Conservation (phyloP, 2,888 invertebrate species). For the Tenthredo mesomela region DNA sequence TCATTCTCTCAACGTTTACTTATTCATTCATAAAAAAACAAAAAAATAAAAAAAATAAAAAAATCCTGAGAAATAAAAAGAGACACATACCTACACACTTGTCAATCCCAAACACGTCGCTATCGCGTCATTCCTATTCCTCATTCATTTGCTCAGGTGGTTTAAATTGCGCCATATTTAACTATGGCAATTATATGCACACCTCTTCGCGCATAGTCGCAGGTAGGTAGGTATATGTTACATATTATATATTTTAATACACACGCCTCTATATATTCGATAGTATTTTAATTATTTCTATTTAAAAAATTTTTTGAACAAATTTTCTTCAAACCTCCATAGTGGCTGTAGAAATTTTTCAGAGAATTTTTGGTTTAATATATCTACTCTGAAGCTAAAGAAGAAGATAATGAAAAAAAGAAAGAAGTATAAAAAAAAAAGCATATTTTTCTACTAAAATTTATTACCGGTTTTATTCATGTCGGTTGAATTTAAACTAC, state of each 20-base stretch:
- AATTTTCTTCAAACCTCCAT: too few species aligned
- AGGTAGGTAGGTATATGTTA: too few species aligned
- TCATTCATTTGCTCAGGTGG: background rate
- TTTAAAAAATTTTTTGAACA: too few species aligned
- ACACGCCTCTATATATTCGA: background rate
- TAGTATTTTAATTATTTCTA: background rate
- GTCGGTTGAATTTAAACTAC: slow-evolving; percentile 6
- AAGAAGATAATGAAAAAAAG: background rate
- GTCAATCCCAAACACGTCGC: background rate
- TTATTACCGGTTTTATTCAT: background rate
- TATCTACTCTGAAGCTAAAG: background rate
- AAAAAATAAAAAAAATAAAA: background rate
- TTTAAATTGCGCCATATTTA: background rate
- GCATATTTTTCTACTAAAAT: background rate
- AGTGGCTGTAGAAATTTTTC: too few species aligned
- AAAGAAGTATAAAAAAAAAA: too few species aligned
- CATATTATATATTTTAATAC: background rate
- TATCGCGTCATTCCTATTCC: background rate
- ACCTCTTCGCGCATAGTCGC: background rate
- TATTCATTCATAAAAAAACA: background rate
- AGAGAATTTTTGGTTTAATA: too few species aligned
- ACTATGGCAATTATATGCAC: background rate
- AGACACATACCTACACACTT: background rate
- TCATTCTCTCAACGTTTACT: background rate
- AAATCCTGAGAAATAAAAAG: background rate